These are phyloP conservation scores for Bovichtus diacanthus DNA, from an alignment of 2,797 vertebrate genomes.

Conservation along the genomic window DNA sequence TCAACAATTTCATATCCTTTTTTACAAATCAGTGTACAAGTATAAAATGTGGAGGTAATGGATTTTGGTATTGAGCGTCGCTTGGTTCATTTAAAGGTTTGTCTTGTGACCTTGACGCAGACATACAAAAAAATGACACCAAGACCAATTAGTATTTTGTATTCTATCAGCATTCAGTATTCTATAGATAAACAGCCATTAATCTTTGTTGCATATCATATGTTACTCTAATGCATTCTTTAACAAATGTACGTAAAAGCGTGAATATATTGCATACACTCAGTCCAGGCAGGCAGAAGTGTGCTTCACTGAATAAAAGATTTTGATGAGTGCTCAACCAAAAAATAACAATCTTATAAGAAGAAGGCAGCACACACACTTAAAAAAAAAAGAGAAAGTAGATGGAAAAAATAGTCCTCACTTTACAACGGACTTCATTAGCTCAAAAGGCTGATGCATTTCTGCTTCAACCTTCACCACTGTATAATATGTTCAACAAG, in stretches of 20 bases:
- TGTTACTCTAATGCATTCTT: slow-evolving; percentile 4
- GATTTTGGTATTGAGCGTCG: background rate
- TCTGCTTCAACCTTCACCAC: slow-evolving; percentile 1
- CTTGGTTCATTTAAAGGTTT: background rate
- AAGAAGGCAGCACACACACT: background rate
- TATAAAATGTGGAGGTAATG: background rate
- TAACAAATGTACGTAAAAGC: slow-evolving; percentile 21
- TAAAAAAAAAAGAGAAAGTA: slow-evolving; percentile 14
- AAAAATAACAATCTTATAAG: slow-evolving; percentile 30
- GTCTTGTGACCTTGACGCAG: background rate
- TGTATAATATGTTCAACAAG: background rate
- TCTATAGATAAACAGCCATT: background rate
- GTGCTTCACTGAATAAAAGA: slow-evolving; percentile 20
- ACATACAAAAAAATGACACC: background rate
- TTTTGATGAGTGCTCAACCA: slow-evolving; percentile 17
- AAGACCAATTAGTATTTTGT: background rate
- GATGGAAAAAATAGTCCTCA: background rate
- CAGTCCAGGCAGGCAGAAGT: background rate
- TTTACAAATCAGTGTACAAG: background rate
- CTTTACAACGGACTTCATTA: background rate
- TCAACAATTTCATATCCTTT: background rate
- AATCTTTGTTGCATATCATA: slow-evolving; percentile 10
- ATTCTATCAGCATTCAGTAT: background rate
- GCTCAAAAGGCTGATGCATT: background rate
- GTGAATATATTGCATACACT: slow-evolving; percentile 23